phyloP scores from a whole-genome alignment of 2,888 invertebrate species.

The Desoria tigrina region DNA sequence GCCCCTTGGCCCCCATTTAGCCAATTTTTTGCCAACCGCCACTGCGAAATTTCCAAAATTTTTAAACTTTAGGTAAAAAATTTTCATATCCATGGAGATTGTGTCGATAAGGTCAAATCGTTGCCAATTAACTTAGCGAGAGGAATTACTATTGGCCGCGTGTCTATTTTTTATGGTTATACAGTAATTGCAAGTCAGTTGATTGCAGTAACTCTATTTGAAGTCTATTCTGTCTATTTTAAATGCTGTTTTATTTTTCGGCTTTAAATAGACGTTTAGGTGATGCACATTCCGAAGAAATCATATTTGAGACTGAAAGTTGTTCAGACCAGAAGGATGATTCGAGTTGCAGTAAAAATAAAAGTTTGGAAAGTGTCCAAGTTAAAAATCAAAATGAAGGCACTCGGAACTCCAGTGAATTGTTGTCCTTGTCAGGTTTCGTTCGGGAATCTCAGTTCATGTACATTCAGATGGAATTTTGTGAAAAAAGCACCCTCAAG shows the following conservation, averaged over 20 bases:
- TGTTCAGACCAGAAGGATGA: constrained; percentile 21
- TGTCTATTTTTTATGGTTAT: too few species aligned
- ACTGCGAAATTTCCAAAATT: too few species aligned
- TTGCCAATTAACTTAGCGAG: too few species aligned
- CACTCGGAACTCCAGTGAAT: background rate
- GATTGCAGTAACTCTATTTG: too few species aligned
- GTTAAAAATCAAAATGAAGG: constrained; percentile 6
- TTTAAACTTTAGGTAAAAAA: background rate
- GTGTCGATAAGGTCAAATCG: too few species aligned
- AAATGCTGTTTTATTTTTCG: too few species aligned
- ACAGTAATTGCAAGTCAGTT: too few species aligned
- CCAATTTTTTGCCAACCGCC: too few species aligned
- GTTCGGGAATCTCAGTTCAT: constrained; percentile 67
- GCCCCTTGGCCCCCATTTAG: too few species aligned
- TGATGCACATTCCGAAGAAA: constrained; percentile 63
- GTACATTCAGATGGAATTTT: constrained; percentile 98
- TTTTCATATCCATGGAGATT: too few species aligned
- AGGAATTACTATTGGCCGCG: too few species aligned
- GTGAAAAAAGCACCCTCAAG: constrained; percentile 89
- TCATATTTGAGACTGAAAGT: constrained; percentile 65
- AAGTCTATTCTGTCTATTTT: too few species aligned
- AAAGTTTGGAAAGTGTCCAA: background rate
- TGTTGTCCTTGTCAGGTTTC: background rate
- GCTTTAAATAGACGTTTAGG: constrained; percentile 55
- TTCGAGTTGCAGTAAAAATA: background rate